Base-by-base conservation (phyloP, 2,113 vertebrate genomes). In the Plotosus lineatus region DNA sequence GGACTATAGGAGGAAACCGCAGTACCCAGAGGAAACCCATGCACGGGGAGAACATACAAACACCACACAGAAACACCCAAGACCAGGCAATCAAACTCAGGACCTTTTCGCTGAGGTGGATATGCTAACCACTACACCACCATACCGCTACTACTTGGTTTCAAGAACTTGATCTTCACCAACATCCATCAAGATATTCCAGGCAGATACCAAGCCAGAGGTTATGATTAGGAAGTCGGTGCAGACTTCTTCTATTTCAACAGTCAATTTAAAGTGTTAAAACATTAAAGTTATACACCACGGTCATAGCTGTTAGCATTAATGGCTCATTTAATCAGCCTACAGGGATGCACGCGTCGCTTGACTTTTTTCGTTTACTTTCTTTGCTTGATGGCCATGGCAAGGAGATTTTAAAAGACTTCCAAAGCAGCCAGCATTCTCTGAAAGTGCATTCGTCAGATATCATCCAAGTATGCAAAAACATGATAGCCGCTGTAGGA, bases 181-280 rank as follows among this genome's bases (percentile, higher is more conserved):
- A n/a, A n/a, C 21, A 26, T 46, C 23, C 12, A 48, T 14, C 66
- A 31, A 10, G 63, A 71, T 42, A 9, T 48, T 71, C 7, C 12
- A 71, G n/a, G 42, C 66, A 69, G 26, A 44, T n/a, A 44, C 65
- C 38, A 44, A 44, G 65, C 38, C 38, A 68, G 65, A 44, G 65
- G 23, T 23, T 44, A 68, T 68, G 10, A 68, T 68, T 68, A 68
- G 23, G 26, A 68, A 68, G 23, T 68, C 65, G 40, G 63, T 36
- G 12, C 36, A 66, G 36, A 66, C 21, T 65, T 38, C 36, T 42
- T 40, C 36, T 36, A 66, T 23, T 11, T 4, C 63, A 66, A 19
- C 21, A 42, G 63, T 19, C 36, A 42, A 42, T 66, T 42, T 66
- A 66, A 40, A 66, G 10, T 42, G 63, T 14, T n/a, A n/a, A n/a